Evolutionary conservation across 2,113 vertebrate species (phyloP).

Genomic region (Ochotona princeps): DNA sequence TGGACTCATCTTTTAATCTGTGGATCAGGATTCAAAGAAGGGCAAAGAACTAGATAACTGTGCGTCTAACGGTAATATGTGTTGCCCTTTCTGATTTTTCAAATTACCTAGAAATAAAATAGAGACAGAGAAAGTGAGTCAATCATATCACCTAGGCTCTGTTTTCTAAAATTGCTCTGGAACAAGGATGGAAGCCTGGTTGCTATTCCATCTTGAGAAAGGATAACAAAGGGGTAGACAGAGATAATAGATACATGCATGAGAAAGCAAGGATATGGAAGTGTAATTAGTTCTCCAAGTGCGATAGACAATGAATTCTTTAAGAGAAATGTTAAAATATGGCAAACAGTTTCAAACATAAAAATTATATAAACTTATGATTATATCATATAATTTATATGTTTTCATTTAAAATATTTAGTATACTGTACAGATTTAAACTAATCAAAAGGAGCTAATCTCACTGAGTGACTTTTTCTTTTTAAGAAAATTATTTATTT

Average conservation of each 20-base stretch:
- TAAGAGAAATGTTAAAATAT: not conserved
- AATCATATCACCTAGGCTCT: not conserved
- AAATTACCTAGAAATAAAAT: not conserved
- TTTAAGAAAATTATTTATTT: too few relatives aligned
- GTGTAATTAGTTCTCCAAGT: not conserved
- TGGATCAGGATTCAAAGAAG: not conserved
- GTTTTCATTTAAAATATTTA: not conserved
- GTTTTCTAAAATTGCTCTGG: conserved; percentile 6
- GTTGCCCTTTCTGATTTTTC: not conserved
- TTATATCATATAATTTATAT: not conserved
- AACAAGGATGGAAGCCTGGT: not conserved
- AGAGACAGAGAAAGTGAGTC: not conserved
- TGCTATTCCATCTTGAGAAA: not conserved
- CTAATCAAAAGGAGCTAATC: not conserved
- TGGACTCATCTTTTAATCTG: not conserved
- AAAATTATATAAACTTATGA: not conserved
- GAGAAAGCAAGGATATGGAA: not conserved
- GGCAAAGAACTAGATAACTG: not conserved
- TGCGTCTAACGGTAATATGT: not conserved
- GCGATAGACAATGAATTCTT: not conserved
- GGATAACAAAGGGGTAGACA: too few relatives aligned
- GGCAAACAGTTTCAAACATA: not conserved
- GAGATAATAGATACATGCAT: not conserved
- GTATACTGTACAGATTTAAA: not conserved
- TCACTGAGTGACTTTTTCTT: not conserved